phyloP scores from a whole-genome alignment of 2,888 invertebrate species.

The Rhingia rostrata region DNA sequence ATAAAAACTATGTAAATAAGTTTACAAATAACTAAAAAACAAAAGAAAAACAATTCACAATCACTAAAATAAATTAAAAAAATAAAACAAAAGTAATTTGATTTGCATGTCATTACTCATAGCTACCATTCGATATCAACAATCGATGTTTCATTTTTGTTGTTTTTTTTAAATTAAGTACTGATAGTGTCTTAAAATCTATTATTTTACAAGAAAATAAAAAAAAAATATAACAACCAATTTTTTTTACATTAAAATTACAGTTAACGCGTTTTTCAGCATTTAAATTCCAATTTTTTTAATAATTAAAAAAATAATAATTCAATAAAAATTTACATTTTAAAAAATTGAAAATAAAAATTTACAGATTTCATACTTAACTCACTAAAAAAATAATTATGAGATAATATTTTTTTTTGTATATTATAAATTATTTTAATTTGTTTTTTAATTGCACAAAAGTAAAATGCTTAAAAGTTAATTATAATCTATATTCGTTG shows the following conservation, averaged over 20 bases:
- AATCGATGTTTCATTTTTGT: constrained; percentile 58
- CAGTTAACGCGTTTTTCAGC: constrained; percentile 29
- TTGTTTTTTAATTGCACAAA: constrained; percentile 70
- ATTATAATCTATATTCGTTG: constrained; percentile 71
- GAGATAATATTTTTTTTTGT: constrained; percentile 35
- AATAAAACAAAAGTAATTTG: constrained; percentile 20
- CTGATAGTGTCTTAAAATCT: constrained; percentile 59
- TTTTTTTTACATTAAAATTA: constrained; percentile 49
- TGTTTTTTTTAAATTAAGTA: constrained; percentile 54
- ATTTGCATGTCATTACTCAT: constrained; percentile 46
- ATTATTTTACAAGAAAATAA: constrained; percentile 62
- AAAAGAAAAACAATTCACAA: constrained; percentile 48
- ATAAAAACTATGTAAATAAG: constrained; percentile 55
- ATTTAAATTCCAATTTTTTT: constrained; percentile 42
- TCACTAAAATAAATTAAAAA: constrained; percentile 62
- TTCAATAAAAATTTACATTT: constrained; percentile 8
- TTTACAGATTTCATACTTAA: constrained; percentile 48
- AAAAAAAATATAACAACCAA: constrained; percentile 52
- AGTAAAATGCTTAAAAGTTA: constrained; percentile 68
- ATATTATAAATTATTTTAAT: constrained; percentile 35
- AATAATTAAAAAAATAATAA: constrained; percentile 21
- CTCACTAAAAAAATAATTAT: constrained; percentile 37
- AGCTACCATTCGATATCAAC: constrained; percentile 58
- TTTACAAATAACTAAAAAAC: constrained; percentile 45
- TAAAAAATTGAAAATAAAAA: constrained; percentile 28